Percentiles rank a stretch among this genome's conserved stretches.
These are phyloP conservation scores for Seladonia tumulorum DNA, from an alignment of 2,888 invertebrate genomes.

Conservation along the genomic window DNA sequence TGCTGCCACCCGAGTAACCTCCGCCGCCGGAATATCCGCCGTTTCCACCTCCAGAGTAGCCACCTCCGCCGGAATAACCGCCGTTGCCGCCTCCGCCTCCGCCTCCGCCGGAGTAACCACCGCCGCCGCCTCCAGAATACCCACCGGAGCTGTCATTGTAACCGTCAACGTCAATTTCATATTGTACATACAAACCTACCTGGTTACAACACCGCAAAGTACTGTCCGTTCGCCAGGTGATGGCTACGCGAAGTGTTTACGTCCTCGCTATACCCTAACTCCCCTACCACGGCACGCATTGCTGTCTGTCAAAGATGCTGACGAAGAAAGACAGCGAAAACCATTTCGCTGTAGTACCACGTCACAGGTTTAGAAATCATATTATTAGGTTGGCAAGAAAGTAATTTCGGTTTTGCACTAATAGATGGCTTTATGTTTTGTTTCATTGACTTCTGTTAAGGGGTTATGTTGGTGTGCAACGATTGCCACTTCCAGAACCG, in stretches of 20 bases:
- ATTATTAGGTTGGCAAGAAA: too few species aligned
- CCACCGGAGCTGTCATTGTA: conserved; percentile 23
- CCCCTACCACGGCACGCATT: not conserved
- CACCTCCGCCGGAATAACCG: conserved; percentile 54
- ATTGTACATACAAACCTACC: too few species aligned
- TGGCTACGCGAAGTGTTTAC: not conserved
- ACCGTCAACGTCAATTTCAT: not conserved
- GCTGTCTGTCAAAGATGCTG: not conserved
- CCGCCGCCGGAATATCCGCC: conserved; percentile 44
- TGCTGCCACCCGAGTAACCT: conserved; percentile 50
- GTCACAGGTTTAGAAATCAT: too few species aligned
- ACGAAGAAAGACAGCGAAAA: not conserved
- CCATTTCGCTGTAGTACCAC: too few species aligned
- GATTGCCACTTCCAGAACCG: too few species aligned
- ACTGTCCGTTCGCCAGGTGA: not conserved
- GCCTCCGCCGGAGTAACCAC: conserved; percentile 43
- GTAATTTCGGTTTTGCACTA: too few species aligned
- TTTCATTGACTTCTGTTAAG: too few species aligned
- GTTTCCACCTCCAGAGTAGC: conserved; percentile 59
- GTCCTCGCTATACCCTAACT: not conserved
- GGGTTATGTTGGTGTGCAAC: too few species aligned
- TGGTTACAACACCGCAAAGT: not conserved
- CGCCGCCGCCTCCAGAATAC: conserved; percentile 40
- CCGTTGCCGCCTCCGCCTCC: conserved; percentile 57
- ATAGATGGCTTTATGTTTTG: too few species aligned